Conservation (phyloP, 1,140 invertebrate species). For the Copidosoma floridanum region DNA sequence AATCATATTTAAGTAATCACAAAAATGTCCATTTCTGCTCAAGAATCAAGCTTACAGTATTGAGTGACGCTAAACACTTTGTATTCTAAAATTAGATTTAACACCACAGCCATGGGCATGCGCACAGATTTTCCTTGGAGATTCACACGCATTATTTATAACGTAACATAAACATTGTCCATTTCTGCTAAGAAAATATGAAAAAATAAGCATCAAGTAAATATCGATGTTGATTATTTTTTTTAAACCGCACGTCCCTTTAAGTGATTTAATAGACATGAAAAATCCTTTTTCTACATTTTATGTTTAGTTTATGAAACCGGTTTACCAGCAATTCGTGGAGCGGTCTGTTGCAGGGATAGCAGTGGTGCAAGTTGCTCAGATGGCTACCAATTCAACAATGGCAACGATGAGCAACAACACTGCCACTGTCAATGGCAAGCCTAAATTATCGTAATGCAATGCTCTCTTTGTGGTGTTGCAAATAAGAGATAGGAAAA, state of each 20-base stretch:
- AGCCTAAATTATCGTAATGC: constrained; percentile 62
- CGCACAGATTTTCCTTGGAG: constrained; percentile 5
- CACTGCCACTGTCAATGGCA: constrained; percentile 58
- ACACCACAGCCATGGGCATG: background rate
- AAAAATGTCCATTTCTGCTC: background rate
- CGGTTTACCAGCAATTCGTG: constrained; percentile 72
- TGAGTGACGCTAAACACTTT: background rate
- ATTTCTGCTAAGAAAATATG: constrained; percentile 16
- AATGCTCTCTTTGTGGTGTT: constrained; percentile 33
- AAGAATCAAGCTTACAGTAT: too few species aligned
- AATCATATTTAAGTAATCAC: background rate
- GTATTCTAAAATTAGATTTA: background rate
- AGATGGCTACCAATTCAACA: constrained; percentile 61
- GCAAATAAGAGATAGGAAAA: constrained; percentile 12
- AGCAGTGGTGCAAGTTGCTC: constrained; percentile 71
- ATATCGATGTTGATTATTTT: constrained; percentile 9
- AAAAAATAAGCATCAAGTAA: constrained; percentile 20
- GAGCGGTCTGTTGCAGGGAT: constrained; percentile 77
- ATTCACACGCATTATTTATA: constrained; percentile 3
- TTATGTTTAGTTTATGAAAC: constrained; percentile 72
- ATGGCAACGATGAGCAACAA: too few species aligned
- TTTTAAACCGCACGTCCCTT: background rate
- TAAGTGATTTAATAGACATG: background rate
- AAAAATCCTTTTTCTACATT: background rate
- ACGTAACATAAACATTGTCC: constrained; percentile 1